phyloP scores from a whole-genome alignment of 2,888 invertebrate species.

The Eristalinus sepulchralis region DNA sequence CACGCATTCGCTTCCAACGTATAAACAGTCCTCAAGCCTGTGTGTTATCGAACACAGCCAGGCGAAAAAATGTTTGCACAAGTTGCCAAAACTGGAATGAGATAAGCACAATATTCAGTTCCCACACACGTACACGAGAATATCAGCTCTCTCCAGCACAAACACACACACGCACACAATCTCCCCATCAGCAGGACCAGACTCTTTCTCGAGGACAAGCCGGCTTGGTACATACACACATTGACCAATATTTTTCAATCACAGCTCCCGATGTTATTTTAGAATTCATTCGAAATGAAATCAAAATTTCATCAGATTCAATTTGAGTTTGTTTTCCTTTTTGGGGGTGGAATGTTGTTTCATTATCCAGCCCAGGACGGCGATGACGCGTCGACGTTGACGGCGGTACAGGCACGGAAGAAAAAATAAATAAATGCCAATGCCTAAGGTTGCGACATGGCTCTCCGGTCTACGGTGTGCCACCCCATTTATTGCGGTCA shows the following conservation, averaged over 20 bases:
- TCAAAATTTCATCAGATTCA: constrained; percentile 71
- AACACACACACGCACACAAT: not conserved
- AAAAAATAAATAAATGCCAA: constrained; percentile 58
- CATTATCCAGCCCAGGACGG: constrained; percentile 29
- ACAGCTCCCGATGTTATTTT: constrained; percentile 69
- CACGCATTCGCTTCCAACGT: not conserved
- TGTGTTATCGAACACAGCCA: constrained; percentile 57
- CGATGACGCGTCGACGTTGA: not conserved
- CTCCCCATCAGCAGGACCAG: not conserved
- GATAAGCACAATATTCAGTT: constrained; percentile 58
- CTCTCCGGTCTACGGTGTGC: constrained; percentile 24
- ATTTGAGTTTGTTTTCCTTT: constrained; percentile 69
- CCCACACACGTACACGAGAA: not conserved
- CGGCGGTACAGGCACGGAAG: constrained; percentile 4
- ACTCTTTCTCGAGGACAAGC: not conserved
- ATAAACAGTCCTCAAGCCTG: not conserved
- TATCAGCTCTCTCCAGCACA: not conserved
- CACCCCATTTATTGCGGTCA: constrained; percentile 53
- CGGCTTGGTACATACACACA: constrained; percentile 3
- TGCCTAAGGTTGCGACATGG: constrained; percentile 52
- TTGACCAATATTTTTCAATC: constrained; percentile 71
- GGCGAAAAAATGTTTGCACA: constrained; percentile 55
- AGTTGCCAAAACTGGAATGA: constrained; percentile 40
- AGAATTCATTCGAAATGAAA: constrained; percentile 71
- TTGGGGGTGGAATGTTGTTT: constrained; percentile 51